Evolutionary conservation across 1,140 invertebrate species (phyloP).

Genomic region (Coptotermes formosanus): DNA sequence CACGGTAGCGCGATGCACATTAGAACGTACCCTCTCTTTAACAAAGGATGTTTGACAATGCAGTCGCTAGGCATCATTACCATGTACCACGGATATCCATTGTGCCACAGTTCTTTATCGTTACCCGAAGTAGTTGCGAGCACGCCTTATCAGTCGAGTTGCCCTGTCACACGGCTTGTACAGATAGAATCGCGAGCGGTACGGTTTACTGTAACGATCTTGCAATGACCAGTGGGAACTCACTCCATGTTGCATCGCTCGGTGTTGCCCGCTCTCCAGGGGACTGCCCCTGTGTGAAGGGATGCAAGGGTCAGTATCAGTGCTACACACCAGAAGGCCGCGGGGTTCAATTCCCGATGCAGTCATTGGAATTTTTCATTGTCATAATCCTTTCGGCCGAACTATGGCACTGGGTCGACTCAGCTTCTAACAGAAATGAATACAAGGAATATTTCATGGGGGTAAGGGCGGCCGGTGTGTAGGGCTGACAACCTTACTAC

Average conservation of each 20-base stretch:
- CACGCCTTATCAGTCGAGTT: not conserved
- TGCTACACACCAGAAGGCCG: too few species aligned
- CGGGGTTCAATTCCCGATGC: too few species aligned
- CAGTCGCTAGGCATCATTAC: not conserved
- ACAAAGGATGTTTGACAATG: constrained; percentile 9
- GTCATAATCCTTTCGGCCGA: too few species aligned
- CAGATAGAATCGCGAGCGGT: not conserved
- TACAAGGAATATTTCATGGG: too few species aligned
- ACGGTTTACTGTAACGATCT: not conserved
- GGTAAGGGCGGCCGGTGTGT: too few species aligned
- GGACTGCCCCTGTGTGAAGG: too few species aligned
- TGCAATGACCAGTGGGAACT: not conserved
- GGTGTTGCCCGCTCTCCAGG: too few species aligned
- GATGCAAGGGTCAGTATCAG: too few species aligned
- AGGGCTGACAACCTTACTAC: too few species aligned
- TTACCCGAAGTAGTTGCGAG: not conserved
- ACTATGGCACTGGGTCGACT: too few species aligned
- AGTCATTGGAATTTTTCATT: too few species aligned
- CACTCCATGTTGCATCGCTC: not conserved
- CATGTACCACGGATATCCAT: not conserved
- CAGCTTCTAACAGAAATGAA: too few species aligned
- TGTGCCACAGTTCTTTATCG: not conserved
- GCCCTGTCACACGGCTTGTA: not conserved
- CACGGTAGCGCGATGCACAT: not conserved
- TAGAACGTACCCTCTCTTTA: not conserved